phyloP scores from a whole-genome alignment of 2,888 invertebrate genomes.

The Hirtodrosophila trivittata region DNA sequence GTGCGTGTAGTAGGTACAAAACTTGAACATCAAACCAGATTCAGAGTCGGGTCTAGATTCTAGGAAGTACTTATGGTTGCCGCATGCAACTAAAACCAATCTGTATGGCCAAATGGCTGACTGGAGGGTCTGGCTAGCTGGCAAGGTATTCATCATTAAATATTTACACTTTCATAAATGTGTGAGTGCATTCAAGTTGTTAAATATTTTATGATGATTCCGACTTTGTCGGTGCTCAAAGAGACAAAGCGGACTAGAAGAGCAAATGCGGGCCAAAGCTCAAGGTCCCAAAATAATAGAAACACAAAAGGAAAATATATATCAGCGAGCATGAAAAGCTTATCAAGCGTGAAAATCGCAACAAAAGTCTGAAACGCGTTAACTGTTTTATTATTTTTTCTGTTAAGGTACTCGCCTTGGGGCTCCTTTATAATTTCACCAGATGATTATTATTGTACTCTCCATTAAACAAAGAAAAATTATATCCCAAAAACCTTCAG shows the following conservation, averaged over 20 bases:
- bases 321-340: slow-evolving; percentile 33
- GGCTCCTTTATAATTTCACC: slow-evolving; percentile 17
- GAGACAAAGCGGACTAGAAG: slow-evolving; percentile 33
- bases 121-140: not conserved
- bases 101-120: slow-evolving; percentile 1
- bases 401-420: slow-evolving; percentile 18
- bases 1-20: too few species aligned
- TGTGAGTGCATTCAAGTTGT: slow-evolving; percentile 74
- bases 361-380: slow-evolving; percentile 27
- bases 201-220: slow-evolving; percentile 70
- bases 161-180: slow-evolving; percentile 79
- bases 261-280: not conserved
- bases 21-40: too few species aligned
- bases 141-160: slow-evolving; percentile 68
- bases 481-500: slow-evolving; percentile 11
- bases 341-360: slow-evolving; percentile 69
- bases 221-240: slow-evolving; percentile 57
- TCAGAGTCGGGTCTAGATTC: slow-evolving; percentile 4
- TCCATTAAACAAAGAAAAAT: slow-evolving; percentile 19
- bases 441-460: slow-evolving; percentile 20
- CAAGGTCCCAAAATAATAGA: slow-evolving; percentile 15
- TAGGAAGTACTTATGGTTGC: slow-evolving; percentile 16
- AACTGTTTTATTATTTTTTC: slow-evolving; percentile 19
- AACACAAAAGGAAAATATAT: slow-evolving; percentile 4
- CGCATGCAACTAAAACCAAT: slow-evolving; percentile 25